Conservation (phyloP, 2,113 vertebrate genomes). For the Carettochelys insculpta region DNA sequence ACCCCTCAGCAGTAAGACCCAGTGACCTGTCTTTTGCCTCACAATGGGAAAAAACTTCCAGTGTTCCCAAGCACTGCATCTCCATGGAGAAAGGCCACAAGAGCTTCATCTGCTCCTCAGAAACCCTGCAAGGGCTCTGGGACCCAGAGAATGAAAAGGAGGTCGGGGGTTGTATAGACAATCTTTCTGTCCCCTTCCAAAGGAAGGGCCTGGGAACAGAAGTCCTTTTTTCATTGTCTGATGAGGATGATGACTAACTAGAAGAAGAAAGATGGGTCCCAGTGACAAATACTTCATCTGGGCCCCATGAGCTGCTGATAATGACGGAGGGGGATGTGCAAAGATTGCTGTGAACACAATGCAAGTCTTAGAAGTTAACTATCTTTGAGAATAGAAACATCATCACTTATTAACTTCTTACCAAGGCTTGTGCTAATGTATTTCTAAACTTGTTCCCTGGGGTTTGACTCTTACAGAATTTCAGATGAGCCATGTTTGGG, state of each 20-base stretch:
- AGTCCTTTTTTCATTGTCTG: fast-evolving
- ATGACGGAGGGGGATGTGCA: not conserved
- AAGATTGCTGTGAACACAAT: not conserved
- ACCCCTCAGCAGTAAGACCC: not conserved
- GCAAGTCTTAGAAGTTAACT: not conserved
- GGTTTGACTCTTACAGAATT: no score
- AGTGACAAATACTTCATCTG: not conserved
- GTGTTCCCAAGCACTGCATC: not conserved
- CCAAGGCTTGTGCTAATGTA: not conserved
- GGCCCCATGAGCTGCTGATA: fast-evolving
- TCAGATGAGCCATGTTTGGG: not conserved
- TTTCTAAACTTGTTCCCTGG: not conserved
- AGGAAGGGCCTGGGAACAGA: not conserved
- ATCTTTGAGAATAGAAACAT: not conserved
- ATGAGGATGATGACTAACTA: not conserved
- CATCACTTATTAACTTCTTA: not conserved
- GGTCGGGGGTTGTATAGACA: not conserved
- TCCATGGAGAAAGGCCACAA: not conserved
- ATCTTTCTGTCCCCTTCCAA: not conserved
- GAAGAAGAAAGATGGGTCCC: not conserved
- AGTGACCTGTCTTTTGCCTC: not conserved
- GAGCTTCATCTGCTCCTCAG: not conserved
- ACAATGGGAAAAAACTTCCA: fast-evolving
- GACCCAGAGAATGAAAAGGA: not conserved
- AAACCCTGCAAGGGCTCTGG: not conserved